Conservation (phyloP, 2,113 vertebrate species). For the Pongo pygmaeus region DNA sequence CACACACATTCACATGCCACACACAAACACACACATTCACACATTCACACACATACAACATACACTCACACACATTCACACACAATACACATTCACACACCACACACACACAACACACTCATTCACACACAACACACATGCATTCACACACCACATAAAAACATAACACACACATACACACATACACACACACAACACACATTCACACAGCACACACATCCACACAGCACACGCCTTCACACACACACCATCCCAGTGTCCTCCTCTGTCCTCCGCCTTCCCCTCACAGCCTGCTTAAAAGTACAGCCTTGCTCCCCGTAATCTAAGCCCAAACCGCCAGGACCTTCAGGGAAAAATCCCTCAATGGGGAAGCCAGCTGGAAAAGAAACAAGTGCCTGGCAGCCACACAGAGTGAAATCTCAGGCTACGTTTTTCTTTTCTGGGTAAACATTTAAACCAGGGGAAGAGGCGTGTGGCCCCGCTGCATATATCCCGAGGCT, state of each 20-base stretch:
- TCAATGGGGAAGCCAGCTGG: neutral
- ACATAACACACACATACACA: too few species aligned
- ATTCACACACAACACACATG: too few species aligned
- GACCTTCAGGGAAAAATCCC: neutral
- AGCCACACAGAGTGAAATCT: neutral
- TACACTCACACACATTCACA: neutral
- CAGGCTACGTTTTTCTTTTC: neutral
- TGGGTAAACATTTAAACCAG: neutral
- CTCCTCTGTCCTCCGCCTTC: accelerated
- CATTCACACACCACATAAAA: too few species aligned
- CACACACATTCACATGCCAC: too few species aligned
- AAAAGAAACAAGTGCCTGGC: neutral
- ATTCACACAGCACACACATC: too few species aligned
- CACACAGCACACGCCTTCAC: too few species aligned
- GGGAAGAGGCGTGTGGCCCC: accelerated
- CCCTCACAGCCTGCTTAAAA: neutral
- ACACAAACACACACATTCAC: too few species aligned
- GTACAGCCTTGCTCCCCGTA: neutral
- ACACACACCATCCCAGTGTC: too few species aligned
- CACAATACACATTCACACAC: neutral
- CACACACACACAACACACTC: too few species aligned
- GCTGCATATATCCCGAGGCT: too few species aligned
- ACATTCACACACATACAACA: too few species aligned
- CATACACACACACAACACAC: too few species aligned
- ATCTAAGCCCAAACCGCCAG: neutral